Percentiles rank a stretch among this genome's conserved stretches.
Conservation (phyloP, 2,888 invertebrate species). For the Melanotus villosus region DNA sequence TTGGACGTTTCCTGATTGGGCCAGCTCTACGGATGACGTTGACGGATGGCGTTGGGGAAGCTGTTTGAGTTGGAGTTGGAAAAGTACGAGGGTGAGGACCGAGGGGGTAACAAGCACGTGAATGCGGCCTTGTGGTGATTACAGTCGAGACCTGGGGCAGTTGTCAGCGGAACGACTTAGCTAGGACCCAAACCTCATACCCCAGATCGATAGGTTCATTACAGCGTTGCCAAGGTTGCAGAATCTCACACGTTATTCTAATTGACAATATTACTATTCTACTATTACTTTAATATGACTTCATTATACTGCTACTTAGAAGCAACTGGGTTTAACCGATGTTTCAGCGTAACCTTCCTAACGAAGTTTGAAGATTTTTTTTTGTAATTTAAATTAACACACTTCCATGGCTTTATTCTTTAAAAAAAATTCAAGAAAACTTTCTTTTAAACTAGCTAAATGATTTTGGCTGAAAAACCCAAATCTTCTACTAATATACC, state of each 20-base stretch:
- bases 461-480: too few relatives aligned
- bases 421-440: too few relatives aligned
- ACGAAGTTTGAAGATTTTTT: too few relatives aligned
- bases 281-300: background rate
- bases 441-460: too few relatives aligned
- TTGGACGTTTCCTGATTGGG: constrained; percentile 53
- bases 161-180: constrained; percentile 41
- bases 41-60: constrained; percentile 49
- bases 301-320: too few relatives aligned
- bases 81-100: constrained; percentile 39
- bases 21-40: constrained; percentile 51
- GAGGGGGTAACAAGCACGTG: constrained; percentile 38
- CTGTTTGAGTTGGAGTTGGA: constrained; percentile 35
- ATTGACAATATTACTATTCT: constrained; percentile 1
- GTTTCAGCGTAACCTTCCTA: too few relatives aligned
- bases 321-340: too few relatives aligned
- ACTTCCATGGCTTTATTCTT: too few relatives aligned
- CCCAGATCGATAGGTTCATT: constrained; percentile 50
- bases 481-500: too few relatives aligned
- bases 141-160: constrained; percentile 39
- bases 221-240: constrained; percentile 45
- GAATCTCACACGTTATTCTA: constrained; percentile 4
- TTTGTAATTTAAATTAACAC: too few relatives aligned
- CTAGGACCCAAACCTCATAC: constrained; percentile 35
- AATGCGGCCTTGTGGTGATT: constrained; percentile 44